Evolutionary conservation across 2,888 invertebrate genomes (phyloP), one percentile per base, ranked within the genome.

Genomic region (Tanypteryx hageni): DNA sequence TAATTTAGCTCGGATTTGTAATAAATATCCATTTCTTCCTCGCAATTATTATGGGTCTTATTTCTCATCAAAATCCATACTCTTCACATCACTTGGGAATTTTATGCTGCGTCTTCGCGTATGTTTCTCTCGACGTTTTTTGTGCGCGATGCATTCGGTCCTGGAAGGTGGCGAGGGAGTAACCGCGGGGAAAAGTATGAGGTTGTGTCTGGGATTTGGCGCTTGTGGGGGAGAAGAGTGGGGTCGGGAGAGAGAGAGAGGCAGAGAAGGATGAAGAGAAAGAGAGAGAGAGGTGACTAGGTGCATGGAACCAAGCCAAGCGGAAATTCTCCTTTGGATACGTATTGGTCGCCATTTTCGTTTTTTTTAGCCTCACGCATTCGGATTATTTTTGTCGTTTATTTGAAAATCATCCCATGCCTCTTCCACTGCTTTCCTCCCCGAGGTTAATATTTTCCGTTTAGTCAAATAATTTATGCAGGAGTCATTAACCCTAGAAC

Each of bases 311-410:
- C 61, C 16, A 44, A 89, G 89, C 89, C 89, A 89, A 89, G 89
- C 89, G 89, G 89, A 89, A 89, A 89, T 89, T 89, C 89, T 89
- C 89, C 44, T 16, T 31, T 44, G 64, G 89, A 64, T 89, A 68
- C 89, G 64, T 44, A 64, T 68, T 44, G 89, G 89, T 18, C 89
- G 44, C 89, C 89, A 44, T 68, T 89, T 89, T 89, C 89, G 18
- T 18, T 68, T 58, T 27, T 76, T 76, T 76, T 27, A 22, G 22
- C 22, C 76, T 27, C 76, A 76, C 76, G 27, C 76, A 27, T 76
- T 76, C 13, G 76, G 22, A 27, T 76, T 76, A 76, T 76, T 76
- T 76, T 76, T 76, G 27, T 76, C 76, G 8, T 76, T 76, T 76
- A 76, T 76, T 76, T 76, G 76, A 22, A 76, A 27, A 27, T 27